Conservation (phyloP, 2,888 invertebrate species). For the Megaustenia siamemsis region DNA sequence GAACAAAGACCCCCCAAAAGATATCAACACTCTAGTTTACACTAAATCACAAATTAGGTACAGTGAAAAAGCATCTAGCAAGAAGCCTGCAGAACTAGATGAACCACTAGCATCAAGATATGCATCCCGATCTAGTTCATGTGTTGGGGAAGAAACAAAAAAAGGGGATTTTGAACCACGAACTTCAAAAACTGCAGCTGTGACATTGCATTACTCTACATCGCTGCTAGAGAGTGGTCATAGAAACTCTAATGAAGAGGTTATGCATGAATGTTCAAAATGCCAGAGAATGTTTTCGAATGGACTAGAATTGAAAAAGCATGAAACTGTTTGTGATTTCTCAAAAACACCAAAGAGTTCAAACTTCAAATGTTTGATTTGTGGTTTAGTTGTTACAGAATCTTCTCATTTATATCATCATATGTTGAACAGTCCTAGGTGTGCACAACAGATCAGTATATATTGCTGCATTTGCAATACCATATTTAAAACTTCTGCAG, state of each 20-base stretch:
- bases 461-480: not conserved
- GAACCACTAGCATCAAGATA: not conserved
- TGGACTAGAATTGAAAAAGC: not conserved
- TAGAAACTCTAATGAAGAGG: too few relatives aligned
- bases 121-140: not conserved
- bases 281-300: not conserved
- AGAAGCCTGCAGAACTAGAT: not conserved
- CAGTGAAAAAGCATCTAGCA: too few relatives aligned
- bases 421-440: conserved; percentile 8
- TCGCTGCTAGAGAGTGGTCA: not conserved
- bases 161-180: not conserved
- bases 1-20: too few relatives aligned
- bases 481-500: not conserved
- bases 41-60: too few relatives aligned
- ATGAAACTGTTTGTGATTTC: not conserved
- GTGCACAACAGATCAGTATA: not conserved
- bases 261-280: not conserved
- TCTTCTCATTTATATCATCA: not conserved
- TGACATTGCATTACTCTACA: not conserved
- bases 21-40: too few relatives aligned
- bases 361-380: not conserved
- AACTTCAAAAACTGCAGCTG: not conserved
- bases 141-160: not conserved
- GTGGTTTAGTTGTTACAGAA: not conserved
- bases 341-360: not conserved